Evolutionary conservation across 2,888 invertebrate genomes (phyloP), one percentile per base, ranked within the genome.

Genomic region (Brachycybe producta): DNA sequence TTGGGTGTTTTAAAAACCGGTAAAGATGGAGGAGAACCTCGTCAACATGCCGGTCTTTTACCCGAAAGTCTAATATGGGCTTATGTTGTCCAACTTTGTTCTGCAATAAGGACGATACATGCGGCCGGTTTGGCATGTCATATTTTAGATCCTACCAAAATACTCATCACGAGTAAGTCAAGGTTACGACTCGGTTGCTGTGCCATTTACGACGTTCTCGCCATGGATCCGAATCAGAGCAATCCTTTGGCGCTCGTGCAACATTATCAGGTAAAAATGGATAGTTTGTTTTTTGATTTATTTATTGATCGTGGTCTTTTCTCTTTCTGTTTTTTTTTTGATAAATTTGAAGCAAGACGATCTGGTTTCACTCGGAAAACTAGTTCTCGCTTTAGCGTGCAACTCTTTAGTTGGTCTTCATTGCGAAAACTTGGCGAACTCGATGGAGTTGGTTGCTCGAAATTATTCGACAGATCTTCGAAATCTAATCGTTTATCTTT

Each of bases 1-100:
- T n/a, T n/a, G n/a, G n/a, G n/a, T n/a, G n/a, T n/a, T 38, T 11
- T 38, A 7, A 8, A 13, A 38, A n/a, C 15, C 15, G 7, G 7
- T 11, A 44, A 27, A 7, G 36, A n/a, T 36, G 36, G 17, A 13
- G 15, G 21, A 26, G 44, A 38, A 36, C 51, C 49, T 5, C 51
- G 54, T 7, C 54, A 54, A 35, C 49, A 75, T 60, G 78, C 76
- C 58, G 70, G 74, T 49, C 69, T 87, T 65, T 73, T 95, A 55
- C 84, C 92, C 0, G 97, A 97, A 66, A 80, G 84, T 34, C 78
- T 86, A 47, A 79, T 98, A 57, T 98, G 97, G 97, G 85, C 85
- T 59, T 84, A 92, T 60, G 79, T 97, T 42, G 90, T 97, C 60
- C 94, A 98, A 69, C 73, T 98, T 56, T 91, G 91, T 27, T 87